Percentiles rank a stretch among this genome's conserved stretches.
Evolutionary conservation across 2,888 invertebrate genomes (phyloP).

Genomic region (Luperina testacea): DNA sequence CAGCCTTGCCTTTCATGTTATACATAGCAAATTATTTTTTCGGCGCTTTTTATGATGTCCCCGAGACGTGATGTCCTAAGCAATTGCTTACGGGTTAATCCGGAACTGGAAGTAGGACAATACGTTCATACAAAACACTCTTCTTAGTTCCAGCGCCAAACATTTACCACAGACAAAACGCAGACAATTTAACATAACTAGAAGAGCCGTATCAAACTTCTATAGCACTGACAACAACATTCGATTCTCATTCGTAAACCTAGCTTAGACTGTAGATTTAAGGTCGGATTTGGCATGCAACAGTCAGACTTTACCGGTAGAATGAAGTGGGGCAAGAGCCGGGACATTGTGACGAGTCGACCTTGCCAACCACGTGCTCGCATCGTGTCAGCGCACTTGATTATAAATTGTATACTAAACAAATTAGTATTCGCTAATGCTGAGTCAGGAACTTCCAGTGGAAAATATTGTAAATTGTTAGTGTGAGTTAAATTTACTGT

Average conservation of each 20-base stretch:
- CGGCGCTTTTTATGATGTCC: no score
- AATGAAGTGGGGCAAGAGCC: conserved; percentile 64
- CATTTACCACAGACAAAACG: conserved; percentile 56
- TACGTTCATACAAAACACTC: background rate
- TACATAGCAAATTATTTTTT: no score
- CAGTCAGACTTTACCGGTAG: conserved; percentile 45
- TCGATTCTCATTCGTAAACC: conserved; percentile 30
- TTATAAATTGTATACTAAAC: conserved; percentile 31
- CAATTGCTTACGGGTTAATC: no score
- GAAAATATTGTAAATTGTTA: conserved; percentile 27
- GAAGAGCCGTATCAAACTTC: conserved; percentile 47
- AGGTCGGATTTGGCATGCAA: conserved; percentile 45
- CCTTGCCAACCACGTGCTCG: conserved; percentile 82
- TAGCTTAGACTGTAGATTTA: conserved; percentile 14
- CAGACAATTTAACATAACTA: conserved; percentile 76
- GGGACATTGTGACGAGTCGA: conserved; percentile 70
- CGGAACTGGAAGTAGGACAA: background rate
- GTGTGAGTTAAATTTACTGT: background rate
- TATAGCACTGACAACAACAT: conserved; percentile 15
- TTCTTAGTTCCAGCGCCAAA: background rate
- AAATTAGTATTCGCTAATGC: conserved; percentile 31
- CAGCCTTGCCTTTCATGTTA: no score
- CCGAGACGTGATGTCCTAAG: no score
- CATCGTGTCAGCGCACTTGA: conserved; percentile 70
- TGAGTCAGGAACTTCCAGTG: conserved; percentile 34